Base-by-base conservation (phyloP, 1,140 invertebrate genomes). In the Dinothrombium tinctorium region DNA sequence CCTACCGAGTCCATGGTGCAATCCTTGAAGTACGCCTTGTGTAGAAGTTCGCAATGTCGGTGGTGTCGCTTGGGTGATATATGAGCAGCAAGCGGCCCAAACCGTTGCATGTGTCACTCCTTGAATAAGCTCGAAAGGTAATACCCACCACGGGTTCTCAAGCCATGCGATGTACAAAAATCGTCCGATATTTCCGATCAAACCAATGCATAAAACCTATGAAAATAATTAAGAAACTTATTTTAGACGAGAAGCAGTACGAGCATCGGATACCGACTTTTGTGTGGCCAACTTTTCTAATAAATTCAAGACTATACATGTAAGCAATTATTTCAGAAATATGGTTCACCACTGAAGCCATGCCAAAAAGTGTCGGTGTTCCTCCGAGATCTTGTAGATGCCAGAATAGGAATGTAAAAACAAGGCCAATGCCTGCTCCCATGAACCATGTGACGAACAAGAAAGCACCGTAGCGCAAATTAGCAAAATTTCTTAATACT, bases 381-480 rank as follows among this genome's bases (percentile, higher is more conserved):
- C 92, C 92, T 2, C 83, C 87, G 51, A 87, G 79, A 56, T 98
- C 92, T 66, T 92, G 56, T 25, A 99, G 66, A 64, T 98, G 90
- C 92, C 92, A 99, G 62, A 96, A 99, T 19, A 98, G 71, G 61
- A 98, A 98, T 2, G 90, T 92, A 60, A 99, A 99, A 43, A 96
- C 92, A 46, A 98, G 64, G 1, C 92, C 92, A 51, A 96, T 92
- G n/a, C 92, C 92, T 54, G 95, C 89, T 35, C 92, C 92, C 86
- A 98, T 92, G 59, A 87, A 90, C 83, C 89, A 95, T 15, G 87
- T 78, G 0, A 95, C 81, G 52, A 94, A 82, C 7, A 99, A 68
- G 55, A 96, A 94, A 0, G 86, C 80, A 2, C 76, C 74, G 43
- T 83, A 86, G 53, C 87, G 84, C 12, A 84, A 54, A 56, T 84